A percentile compares a stretch with the other conserved stretches of the same genome.
Evolutionary conservation across 2,888 invertebrate genomes (phyloP).

Genomic region (Tineola bisselliella): DNA sequence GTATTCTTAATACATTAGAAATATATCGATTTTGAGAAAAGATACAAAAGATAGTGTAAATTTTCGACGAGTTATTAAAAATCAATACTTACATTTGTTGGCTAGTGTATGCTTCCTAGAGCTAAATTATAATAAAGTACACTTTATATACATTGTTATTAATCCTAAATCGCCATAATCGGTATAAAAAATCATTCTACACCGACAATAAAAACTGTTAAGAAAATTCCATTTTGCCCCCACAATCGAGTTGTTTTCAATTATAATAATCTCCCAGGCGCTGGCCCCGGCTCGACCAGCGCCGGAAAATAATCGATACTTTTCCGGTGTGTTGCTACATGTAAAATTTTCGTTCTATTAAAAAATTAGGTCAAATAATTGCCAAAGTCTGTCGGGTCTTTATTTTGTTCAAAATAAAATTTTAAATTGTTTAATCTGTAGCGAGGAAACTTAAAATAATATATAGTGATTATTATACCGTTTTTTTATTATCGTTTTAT

Average conservation of each 20-base stretch:
- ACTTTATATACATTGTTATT: neutral
- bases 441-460: no score
- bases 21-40: no score
- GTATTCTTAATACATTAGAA: no score
- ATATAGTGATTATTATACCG: no score
- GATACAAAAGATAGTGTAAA: no score
- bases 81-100: neutral
- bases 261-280: neutral
- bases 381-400: no score
- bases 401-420: no score
- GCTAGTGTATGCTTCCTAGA: neutral
- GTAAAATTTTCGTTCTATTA: neutral
- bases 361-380: neutral
- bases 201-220: neutral
- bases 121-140: neutral
- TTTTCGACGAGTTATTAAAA: no score
- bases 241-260: neutral
- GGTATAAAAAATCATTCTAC: neutral
- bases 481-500: no score
- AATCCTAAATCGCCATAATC: neutral
- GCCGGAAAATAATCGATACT: neutral
- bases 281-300: constrained; percentile 6
- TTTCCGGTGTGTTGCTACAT: neutral
- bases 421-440: no score
- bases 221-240: neutral